Percentiles rank a stretch among this genome's conserved stretches.
Evolutionary conservation across 2,888 invertebrate species (phyloP).

Genomic region (Ellobium chinense): DNA sequence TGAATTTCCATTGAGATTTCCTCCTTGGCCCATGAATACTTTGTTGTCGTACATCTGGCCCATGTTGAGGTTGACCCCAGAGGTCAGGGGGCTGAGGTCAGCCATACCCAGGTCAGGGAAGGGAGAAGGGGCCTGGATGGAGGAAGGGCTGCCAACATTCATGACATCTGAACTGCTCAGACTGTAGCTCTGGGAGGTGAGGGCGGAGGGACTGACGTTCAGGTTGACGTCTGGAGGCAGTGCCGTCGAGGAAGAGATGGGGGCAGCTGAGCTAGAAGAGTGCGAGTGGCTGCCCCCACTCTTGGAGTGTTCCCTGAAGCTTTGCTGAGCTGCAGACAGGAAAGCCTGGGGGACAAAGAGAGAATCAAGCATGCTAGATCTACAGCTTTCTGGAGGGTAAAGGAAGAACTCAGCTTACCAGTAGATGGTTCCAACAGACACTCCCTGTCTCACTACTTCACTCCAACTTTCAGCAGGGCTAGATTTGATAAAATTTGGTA

Average conservation of each 20-base stretch:
- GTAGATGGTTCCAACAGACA: too few relatives aligned
- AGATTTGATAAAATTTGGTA: too few relatives aligned
- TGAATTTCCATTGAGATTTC: constrained; percentile 25
- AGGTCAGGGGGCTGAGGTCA: constrained; percentile 38
- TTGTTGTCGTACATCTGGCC: constrained; percentile 25
- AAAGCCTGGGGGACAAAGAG: constrained; percentile 55
- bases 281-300: constrained; percentile 16
- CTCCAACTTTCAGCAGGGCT: too few relatives aligned
- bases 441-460: too few relatives aligned
- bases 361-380: too few relatives aligned
- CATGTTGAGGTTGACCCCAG: constrained; percentile 24
- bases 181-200: neutral
- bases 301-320: constrained; percentile 67
- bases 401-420: too few relatives aligned
- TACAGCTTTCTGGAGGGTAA: too few relatives aligned
- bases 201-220: neutral
- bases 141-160: constrained; percentile 30
- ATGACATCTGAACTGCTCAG: constrained; percentile 10
- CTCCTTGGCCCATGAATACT: neutral
- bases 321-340: constrained; percentile 69
- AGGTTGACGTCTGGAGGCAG: constrained; percentile 9
- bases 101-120: constrained; percentile 43
- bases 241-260: neutral
- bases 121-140: constrained; percentile 33
- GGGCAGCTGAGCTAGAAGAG: neutral